Evolutionary conservation across 2,797 vertebrate species (phyloP), one percentile per base, ranked within the genome.

Genomic region (Chrysocyon brachyurus): DNA sequence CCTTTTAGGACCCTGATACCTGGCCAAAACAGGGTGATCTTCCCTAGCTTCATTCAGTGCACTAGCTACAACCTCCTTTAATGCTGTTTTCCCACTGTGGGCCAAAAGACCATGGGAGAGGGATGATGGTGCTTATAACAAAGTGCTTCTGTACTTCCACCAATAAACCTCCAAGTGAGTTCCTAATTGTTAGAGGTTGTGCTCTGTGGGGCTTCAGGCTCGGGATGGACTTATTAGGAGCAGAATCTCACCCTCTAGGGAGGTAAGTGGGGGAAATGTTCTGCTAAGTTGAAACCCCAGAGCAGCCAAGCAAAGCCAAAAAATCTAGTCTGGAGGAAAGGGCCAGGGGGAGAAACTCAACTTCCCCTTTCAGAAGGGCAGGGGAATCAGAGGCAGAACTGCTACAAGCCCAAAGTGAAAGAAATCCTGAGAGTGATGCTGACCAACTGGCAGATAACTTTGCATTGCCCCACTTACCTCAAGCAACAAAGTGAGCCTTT

Each of bases 81-180:
- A 33, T 31, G 63, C 91, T 79, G 33, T 52, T 85, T 91, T 90
- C 77, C 73, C 40, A 16, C 16, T 21, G 56, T 59, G 40, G 36
- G 83, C 81, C 77, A 33, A 6, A 3, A 26, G 57, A 87, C 81
- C 90, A 9, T 6, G 70, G 83, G 81, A 90, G 54, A 92, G 81
- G n/a, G 56, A 21, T 79, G 85, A 97, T 84, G 87, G 73, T 73
- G 12, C 94, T 96, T 87, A 87, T 31, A 85, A 52, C 81, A 88
- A 83, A 61, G 46, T 33, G 78, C 54, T 93, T 86, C 57, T 82
- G 17, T 66, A 31, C 66, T 56, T 97, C 94, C 72, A 94, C 78
- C 92, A 97, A 95, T 97, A 98, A 97, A 98, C 84, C 87, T 97
- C 91, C 85, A 82, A 82, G 57, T 22, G 56, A 91, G 61, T 82